phyloP scores from a whole-genome alignment of 2,113 vertebrate genomes.

The Crotophaga sulcirostris region DNA sequence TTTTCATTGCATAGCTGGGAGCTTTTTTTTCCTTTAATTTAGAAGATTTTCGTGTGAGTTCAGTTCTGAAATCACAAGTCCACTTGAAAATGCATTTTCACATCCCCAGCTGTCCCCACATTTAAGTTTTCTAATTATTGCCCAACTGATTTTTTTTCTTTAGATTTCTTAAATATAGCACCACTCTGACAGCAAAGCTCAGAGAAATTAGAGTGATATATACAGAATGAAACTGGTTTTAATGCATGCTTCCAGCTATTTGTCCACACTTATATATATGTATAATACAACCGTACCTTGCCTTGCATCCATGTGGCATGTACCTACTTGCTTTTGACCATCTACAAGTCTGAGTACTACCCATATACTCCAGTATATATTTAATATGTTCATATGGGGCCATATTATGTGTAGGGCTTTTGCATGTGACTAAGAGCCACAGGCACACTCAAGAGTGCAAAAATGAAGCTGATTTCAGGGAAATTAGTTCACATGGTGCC shows the following conservation, averaged over 20 bases:
- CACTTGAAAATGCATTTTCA: neutral
- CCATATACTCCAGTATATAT: neutral
- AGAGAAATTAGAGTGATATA: neutral
- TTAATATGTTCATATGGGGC: neutral
- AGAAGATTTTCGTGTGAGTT: neutral
- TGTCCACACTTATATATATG: neutral
- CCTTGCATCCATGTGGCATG: accelerated
- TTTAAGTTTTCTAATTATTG: neutral
- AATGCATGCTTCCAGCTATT: neutral
- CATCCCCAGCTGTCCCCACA: neutral
- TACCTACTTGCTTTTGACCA: neutral
- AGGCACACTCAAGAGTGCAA: neutral
- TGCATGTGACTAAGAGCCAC: neutral
- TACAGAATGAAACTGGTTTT: neutral
- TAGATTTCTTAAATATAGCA: neutral
- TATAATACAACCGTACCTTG: neutral
- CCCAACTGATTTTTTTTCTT: neutral
- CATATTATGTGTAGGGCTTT: neutral
- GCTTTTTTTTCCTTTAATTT: neutral
- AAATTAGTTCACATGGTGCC: neutral
- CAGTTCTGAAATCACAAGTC: neutral
- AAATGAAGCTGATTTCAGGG: neutral
- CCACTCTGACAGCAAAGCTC: neutral
- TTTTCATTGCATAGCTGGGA: neutral
- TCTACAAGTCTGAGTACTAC: neutral